phyloP scores from a whole-genome alignment of 92 coral and sea anemone genomes.

The Palythoa grandis region DNA sequence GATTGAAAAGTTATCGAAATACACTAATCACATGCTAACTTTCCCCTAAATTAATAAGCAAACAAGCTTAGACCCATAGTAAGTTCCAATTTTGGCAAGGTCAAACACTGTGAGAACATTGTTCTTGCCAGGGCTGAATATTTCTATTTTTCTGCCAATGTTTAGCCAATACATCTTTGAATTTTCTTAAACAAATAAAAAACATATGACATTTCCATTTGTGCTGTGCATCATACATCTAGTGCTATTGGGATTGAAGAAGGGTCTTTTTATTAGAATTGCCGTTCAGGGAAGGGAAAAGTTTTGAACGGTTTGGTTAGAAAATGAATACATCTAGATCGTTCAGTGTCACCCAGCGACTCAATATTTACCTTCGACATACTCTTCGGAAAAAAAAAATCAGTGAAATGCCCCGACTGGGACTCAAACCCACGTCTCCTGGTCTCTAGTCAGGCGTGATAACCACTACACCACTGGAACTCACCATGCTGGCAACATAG shows the following conservation, averaged over 20 bases:
- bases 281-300: background rate
- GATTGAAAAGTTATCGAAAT: background rate
- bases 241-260: background rate
- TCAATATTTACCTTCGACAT: too few relatives aligned
- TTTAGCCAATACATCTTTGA: background rate
- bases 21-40: background rate
- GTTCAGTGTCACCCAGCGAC: too few relatives aligned
- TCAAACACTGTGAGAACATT: background rate
- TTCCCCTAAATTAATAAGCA: background rate
- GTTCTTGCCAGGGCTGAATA: background rate
- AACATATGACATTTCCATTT: background rate
- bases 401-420: too few relatives aligned
- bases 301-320: background rate
- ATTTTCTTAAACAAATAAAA: background rate
- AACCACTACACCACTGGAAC: too few relatives aligned
- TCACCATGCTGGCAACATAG: too few relatives aligned
- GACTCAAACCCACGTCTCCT: too few relatives aligned
- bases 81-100: background rate
- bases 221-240: background rate
- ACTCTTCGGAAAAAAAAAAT: too few relatives aligned
- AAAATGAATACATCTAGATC: too few relatives aligned
- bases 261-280: background rate
- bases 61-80: background rate
- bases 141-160: background rate
- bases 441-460: too few relatives aligned